phyloP scores from a whole-genome alignment of 2,113 vertebrate species.

The Brachypodius melanocephalos region DNA sequence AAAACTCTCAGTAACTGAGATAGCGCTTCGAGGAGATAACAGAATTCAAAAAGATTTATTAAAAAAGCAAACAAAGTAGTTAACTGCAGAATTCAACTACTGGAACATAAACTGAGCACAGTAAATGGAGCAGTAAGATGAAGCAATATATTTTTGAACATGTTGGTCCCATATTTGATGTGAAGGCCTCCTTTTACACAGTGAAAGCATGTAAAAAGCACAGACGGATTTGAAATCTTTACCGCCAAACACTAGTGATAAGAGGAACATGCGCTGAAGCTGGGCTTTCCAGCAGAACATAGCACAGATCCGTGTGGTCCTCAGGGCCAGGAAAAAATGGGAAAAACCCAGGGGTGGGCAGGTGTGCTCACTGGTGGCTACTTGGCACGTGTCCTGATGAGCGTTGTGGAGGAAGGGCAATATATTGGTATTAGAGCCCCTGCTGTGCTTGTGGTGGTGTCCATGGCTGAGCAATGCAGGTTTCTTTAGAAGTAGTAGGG shows the following conservation, averaged over 20 bases:
- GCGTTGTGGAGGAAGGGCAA: background rate
- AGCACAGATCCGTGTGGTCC: background rate
- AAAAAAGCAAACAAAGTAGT: conserved; percentile 33
- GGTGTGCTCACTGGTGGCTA: background rate
- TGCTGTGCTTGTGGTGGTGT: background rate
- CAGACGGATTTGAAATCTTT: background rate
- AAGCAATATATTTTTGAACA: background rate
- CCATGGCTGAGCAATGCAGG: background rate
- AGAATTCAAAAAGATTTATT: conserved; percentile 49
- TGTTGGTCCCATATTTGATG: background rate
- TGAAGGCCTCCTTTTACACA: background rate
- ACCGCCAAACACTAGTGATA: background rate
- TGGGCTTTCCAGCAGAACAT: background rate
- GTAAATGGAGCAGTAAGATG: background rate
- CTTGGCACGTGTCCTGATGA: background rate
- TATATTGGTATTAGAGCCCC: background rate
- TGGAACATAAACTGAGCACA: background rate
- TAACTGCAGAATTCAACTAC: background rate
- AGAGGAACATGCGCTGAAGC: background rate
- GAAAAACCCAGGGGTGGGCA: background rate
- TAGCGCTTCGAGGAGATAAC: background rate
- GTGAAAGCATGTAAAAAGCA: background rate
- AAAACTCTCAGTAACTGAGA: conserved; percentile 33
- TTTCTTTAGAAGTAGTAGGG: background rate
- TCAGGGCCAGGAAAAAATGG: fast-evolving